Evolutionary conservation across 1,140 invertebrate genomes (phyloP).

Genomic region (Globodera ellingtonae): DNA sequence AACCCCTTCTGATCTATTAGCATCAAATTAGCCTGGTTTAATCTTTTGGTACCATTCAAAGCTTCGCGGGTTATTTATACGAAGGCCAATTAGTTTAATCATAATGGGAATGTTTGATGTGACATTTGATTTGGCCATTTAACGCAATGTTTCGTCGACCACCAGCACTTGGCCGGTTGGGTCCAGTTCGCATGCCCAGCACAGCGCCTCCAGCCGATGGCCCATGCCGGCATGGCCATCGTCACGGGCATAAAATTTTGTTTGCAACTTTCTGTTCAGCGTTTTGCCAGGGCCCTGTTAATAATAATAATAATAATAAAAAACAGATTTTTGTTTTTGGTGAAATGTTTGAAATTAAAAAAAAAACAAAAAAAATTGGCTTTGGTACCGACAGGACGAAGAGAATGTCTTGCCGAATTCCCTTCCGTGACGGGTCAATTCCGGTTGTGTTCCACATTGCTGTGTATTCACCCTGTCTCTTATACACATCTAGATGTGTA

Average conservation of each 20-base stretch:
- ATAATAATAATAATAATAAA: too few relatives aligned
- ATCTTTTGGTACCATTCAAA: too few relatives aligned
- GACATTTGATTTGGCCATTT: neutral
- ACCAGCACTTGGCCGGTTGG: conserved; percentile 36
- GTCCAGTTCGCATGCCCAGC: conserved; percentile 39
- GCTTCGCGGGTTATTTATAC: too few relatives aligned
- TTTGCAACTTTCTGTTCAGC: conserved; percentile 41
- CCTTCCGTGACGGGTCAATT: conserved; percentile 47
- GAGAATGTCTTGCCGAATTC: conserved; percentile 44
- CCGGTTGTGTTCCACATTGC: conserved; percentile 50
- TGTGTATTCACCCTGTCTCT: conserved; percentile 47
- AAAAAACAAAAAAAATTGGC: too few relatives aligned
- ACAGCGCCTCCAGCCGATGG: conserved; percentile 40
- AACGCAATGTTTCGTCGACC: conserved; percentile 21
- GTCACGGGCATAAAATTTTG: conserved; percentile 41
- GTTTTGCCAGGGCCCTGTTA: conserved; percentile 38
- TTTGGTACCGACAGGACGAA: conserved; percentile 30
- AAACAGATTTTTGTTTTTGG: too few relatives aligned
- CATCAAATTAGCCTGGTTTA: too few relatives aligned
- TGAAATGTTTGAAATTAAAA: too few relatives aligned
- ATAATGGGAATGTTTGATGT: too few relatives aligned
- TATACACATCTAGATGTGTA: too few relatives aligned
- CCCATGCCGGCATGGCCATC: conserved; percentile 44
- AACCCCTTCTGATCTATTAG: too few relatives aligned
- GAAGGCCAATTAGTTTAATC: too few relatives aligned